Evolutionary conservation across 2,113 vertebrate genomes (phyloP), one percentile per base, ranked within the genome.

Genomic region (Lethenteron reissneri): DNA sequence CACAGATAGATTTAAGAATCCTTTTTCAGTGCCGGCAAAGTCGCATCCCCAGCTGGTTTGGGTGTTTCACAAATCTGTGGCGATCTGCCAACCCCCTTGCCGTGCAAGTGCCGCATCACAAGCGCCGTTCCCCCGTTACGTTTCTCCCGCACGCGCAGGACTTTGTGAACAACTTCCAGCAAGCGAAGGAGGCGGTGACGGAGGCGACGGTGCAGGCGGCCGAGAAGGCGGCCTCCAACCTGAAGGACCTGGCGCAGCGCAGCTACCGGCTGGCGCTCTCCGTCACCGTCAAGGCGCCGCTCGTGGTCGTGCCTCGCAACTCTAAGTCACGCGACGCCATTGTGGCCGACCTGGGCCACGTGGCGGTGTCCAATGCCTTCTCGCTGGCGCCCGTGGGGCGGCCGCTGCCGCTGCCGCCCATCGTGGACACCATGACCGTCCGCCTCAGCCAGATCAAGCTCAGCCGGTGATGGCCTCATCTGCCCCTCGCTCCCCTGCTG

Each of bases 141-240:
- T 41, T 41, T 41, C 41, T 41, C 41, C 41, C 41, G 41, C 41
- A 7, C 41, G 41, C 76, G 10, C 75, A 99, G 94, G 84, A 77
- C 73, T 96, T 95, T 72, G 72, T 90, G 58, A 87, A 88, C 77
- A 90, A 88, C 78, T 95, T 99, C 77, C 94, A 97, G 77, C 81
- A 80, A 1, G 87, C 90, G 1, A 88, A 89, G 76, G 87, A 87
- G 72, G 84, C 90, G 57, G 70, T 97, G 77, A 87, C 81, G 3
- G 75, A 81, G 1, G 92, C 92, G 11, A 97, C 92, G 0, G 86
- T 74, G 10, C 90, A 95, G 77, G 92, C 89, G 0, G 92, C 90
- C 0, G 90, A 89, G 75, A 87, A 81, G 76, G 92, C 91, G 4
- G 92, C 90, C 8, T 91, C 82, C 56, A 91, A 88, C 2, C 85